phyloP scores from a whole-genome alignment of 2,888 invertebrate species.

The Philaethria dido region DNA sequence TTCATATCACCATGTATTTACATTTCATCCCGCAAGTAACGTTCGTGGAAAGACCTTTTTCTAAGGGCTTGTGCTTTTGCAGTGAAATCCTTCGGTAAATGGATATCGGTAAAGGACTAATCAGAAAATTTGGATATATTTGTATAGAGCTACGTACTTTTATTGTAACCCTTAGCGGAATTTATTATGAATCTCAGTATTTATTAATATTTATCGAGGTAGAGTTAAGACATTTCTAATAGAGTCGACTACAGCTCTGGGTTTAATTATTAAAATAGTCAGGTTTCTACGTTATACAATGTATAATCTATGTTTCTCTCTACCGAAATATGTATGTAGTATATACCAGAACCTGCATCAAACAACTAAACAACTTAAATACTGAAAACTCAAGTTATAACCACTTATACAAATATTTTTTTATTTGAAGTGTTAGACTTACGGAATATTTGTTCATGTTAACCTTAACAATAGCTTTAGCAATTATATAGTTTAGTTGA shows the following conservation, averaged over 20 bases:
- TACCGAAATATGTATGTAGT: too few species aligned
- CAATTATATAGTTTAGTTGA: background rate
- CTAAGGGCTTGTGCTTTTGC: conserved; percentile 49
- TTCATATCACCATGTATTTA: conserved; percentile 81
- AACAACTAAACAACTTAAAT: too few species aligned
- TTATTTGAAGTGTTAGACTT: too few species aligned
- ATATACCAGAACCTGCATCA: too few species aligned
- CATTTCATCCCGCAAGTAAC: conserved; percentile 73
- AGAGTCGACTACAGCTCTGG: too few species aligned
- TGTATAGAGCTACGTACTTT: background rate
- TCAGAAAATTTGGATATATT: conserved; percentile 32
- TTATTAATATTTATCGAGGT: background rate
- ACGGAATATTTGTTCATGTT: background rate
- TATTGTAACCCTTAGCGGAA: background rate
- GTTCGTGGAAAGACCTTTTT: conserved; percentile 50
- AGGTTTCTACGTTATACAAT: too few species aligned
- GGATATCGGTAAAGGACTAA: conserved; percentile 36
- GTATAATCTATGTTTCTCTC: too few species aligned
- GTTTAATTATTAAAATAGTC: too few species aligned
- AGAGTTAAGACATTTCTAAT: too few species aligned
- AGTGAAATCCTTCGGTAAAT: conserved; percentile 39
- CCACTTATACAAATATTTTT: too few species aligned
- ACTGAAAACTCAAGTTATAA: too few species aligned
- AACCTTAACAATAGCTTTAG: background rate
- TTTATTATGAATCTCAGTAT: background rate